Conservation (phyloP, 2,888 invertebrate genomes). For the Teleogryllus oceanicus region DNA sequence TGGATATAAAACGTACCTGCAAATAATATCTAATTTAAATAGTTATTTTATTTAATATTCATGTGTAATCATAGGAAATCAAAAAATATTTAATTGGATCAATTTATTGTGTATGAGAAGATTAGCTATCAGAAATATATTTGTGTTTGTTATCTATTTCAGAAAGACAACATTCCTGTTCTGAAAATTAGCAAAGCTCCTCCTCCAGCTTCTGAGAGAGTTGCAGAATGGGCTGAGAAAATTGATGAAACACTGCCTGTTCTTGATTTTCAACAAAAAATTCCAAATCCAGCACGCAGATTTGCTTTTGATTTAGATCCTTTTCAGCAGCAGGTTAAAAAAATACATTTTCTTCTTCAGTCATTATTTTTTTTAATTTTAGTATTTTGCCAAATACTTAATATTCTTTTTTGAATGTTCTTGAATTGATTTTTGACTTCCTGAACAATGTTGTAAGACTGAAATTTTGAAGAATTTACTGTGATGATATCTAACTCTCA, state of each 20-base stretch:
- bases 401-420: no score
- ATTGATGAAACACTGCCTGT: constrained; percentile 79
- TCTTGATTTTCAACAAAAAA: constrained; percentile 71
- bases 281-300: constrained; percentile 79
- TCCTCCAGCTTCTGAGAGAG: constrained; percentile 47
- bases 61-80: no score
- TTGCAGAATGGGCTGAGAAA: constrained; percentile 83
- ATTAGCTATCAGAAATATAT: constrained; percentile 34
- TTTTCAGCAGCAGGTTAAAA: constrained; percentile 82
- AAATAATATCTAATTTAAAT: no score
- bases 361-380: neutral
- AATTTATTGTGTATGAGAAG: neutral
- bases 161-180: constrained; percentile 53
- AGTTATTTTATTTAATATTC: no score
- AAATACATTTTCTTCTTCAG: constrained; percentile 23
- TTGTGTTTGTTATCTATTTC: constrained; percentile 30
- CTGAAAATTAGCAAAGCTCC: constrained; percentile 62
- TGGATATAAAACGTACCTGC: no score
- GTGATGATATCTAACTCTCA: no score
- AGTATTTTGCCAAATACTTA: neutral
- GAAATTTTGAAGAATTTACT: no score
- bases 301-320: constrained; percentile 92
- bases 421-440: no score
- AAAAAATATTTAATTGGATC: no score
- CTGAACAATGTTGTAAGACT: no score